These are phyloP conservation scores for Eristalis intricaria DNA, from an alignment of 2,888 invertebrate species.

Conservation along the genomic window DNA sequence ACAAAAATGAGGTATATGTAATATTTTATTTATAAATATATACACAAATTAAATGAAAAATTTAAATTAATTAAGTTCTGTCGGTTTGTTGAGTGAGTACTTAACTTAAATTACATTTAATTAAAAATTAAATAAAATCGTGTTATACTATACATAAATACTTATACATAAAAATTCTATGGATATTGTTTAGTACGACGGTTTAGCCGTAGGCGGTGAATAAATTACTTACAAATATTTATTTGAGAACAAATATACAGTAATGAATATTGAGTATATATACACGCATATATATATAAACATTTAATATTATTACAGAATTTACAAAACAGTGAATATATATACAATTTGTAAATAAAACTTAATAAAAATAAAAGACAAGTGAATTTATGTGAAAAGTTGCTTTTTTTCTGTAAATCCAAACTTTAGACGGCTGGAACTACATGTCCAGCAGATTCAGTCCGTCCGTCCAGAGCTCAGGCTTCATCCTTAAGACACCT, in stretches of 20 bases:
- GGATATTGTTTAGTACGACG: slow-evolving; percentile 28
- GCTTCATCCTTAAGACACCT: too few relatives aligned
- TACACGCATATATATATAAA: background rate
- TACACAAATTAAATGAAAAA: slow-evolving; percentile 2
- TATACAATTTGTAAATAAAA: slow-evolving; percentile 59
- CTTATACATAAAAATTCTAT: slow-evolving; percentile 27
- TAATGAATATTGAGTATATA: slow-evolving; percentile 19
- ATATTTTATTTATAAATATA: slow-evolving; percentile 61
- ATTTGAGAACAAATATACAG: slow-evolving; percentile 61
- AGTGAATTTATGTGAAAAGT: background rate
- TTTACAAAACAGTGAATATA: slow-evolving; percentile 31
- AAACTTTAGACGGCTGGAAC: background rate
- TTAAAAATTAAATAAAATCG: background rate
- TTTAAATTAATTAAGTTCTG: slow-evolving; percentile 8
- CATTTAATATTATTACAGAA: slow-evolving; percentile 25
- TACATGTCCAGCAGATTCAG: too few relatives aligned
- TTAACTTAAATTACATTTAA: slow-evolving; percentile 29
- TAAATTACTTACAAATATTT: slow-evolving; percentile 48
- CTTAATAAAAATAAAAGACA: slow-evolving; percentile 46
- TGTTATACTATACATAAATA: slow-evolving; percentile 40
- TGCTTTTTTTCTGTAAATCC: background rate
- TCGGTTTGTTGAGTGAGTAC: slow-evolving; percentile 40
- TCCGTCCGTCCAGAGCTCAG: too few relatives aligned
- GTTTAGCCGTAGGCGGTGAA: background rate
- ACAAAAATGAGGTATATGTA: slow-evolving; percentile 38